Base-by-base conservation (phyloP, 2,888 invertebrate genomes). In the Ferdinandea cuprea region DNA sequence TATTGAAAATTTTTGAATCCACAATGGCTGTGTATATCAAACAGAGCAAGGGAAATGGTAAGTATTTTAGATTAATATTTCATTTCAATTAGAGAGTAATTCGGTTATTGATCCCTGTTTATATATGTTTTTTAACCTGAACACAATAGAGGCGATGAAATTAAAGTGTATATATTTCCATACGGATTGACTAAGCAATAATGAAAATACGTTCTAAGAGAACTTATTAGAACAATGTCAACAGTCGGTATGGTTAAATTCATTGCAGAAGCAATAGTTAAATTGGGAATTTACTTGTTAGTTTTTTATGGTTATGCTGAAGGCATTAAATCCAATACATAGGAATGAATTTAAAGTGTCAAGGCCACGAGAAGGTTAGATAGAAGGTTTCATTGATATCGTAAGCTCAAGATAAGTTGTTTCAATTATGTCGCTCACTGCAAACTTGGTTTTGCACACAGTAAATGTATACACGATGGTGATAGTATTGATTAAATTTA, bases 1-100 rank as follows among this genome's bases (percentile, higher is more conserved):
- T 90, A 46, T 78, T 91, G 17, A 89, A 90, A 85, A 86, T 91
- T 42, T 91, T 91, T 77, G 91, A 91, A 84, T 88, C 89, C 40
- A 88, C 89, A 69, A 88, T 91, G 87, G 89, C 90, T 77, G 89
- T 90, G 72, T 88, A 89, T 77, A 87, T 90, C 58, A 88, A 89
- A 85, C 89, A 88, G 76, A 87, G 87, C 68, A 88, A 89, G 79
- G 87, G 87, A 85, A 88, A 87, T 86, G 89, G 91, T 91, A 80
- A 90, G 89, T 87, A 42, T 65, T 69, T 37, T 44, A 50, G 13
- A 0, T 15, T 3, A 8, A 17, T 42, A 6, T 30, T 56, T 66
- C 28, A 15, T 17, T 13, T 17, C 17, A 35, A 61, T 11, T 35
- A 13, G 19, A 9, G n/a, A 44, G 11, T 56, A 50, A 77, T 56